phyloP scores from a whole-genome alignment of 2,797 vertebrate genomes.

The Lepilemur septentrionalis region DNA sequence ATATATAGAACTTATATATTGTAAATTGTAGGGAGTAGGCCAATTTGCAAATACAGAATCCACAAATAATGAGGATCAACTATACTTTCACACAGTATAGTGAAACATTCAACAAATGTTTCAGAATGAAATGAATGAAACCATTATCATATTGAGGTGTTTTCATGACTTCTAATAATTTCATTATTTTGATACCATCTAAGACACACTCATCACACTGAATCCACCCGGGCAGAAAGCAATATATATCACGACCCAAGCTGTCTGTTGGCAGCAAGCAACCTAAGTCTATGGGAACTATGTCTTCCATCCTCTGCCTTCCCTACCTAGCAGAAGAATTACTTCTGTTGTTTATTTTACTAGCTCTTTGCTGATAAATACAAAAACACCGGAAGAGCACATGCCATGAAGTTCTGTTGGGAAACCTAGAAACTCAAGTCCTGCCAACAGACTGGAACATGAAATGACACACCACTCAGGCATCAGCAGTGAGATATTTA shows the following conservation, averaged over 20 bases:
- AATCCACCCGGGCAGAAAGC: background rate
- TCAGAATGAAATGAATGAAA: background rate
- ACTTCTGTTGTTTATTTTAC: background rate
- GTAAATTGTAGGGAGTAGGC: background rate
- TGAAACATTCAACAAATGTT: background rate
- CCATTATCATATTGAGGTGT: background rate
- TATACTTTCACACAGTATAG: background rate
- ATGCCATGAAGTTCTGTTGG: background rate
- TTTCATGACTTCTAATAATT: background rate
- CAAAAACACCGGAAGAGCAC: background rate
- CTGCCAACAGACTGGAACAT: background rate
- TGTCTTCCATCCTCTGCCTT: background rate
- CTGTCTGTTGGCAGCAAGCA: background rate
- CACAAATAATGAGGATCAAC: background rate
- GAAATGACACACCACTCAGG: background rate
- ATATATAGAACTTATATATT: too few species aligned
- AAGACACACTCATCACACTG: background rate
- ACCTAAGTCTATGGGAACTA: background rate
- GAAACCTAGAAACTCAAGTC: background rate
- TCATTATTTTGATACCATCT: background rate
- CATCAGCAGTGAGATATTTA: background rate
- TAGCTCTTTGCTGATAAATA: background rate
- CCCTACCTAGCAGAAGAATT: background rate
- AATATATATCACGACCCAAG: accelerated
- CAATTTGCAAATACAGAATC: background rate